Percentiles rank a stretch among this genome's conserved stretches.
Evolutionary conservation across 2,797 vertebrate species (phyloP).

Genomic region (Setipinna tenuifilis): DNA sequence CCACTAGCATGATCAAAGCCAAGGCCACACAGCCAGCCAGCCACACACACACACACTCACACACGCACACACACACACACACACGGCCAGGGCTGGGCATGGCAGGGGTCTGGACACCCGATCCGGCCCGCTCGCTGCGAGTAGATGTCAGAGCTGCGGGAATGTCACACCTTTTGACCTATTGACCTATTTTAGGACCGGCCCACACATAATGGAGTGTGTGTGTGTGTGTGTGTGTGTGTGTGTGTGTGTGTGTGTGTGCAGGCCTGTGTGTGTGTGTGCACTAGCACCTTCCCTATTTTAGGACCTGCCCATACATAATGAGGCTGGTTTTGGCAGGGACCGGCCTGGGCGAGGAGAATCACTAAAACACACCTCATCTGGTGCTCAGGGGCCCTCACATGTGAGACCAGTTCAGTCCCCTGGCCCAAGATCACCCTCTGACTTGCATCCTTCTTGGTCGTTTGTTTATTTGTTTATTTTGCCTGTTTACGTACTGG

Average conservation of each 20-base stretch:
- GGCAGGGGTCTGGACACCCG: too few relatives aligned
- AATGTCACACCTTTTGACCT: constrained; percentile 58
- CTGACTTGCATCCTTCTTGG: not conserved
- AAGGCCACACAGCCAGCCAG: not conserved
- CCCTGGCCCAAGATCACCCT: not conserved
- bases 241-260: too few relatives aligned
- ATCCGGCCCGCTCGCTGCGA: constrained; percentile 49
- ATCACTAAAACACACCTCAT: not conserved
- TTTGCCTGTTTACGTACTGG: not conserved
- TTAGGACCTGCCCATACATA: constrained; percentile 36
- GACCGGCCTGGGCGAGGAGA: not conserved
- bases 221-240: too few relatives aligned
- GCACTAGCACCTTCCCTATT: too few relatives aligned
- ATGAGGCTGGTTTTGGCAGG: constrained; percentile 25
- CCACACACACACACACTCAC: too few relatives aligned
- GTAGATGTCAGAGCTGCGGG: constrained; percentile 52
- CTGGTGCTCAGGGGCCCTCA: not conserved
- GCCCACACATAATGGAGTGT: not conserved
- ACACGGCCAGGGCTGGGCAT: too few relatives aligned
- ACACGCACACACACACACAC: too few relatives aligned
- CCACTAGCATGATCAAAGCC: constrained; percentile 22
- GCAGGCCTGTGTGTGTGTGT: too few relatives aligned
- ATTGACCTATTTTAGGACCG: constrained; percentile 55
- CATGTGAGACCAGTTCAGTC: not conserved
- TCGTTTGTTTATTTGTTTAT: too few relatives aligned